Evolutionary conservation across 2,888 invertebrate species (phyloP), one percentile per base, ranked within the genome.

Genomic region (Ramazzottius varieornatus): DNA sequence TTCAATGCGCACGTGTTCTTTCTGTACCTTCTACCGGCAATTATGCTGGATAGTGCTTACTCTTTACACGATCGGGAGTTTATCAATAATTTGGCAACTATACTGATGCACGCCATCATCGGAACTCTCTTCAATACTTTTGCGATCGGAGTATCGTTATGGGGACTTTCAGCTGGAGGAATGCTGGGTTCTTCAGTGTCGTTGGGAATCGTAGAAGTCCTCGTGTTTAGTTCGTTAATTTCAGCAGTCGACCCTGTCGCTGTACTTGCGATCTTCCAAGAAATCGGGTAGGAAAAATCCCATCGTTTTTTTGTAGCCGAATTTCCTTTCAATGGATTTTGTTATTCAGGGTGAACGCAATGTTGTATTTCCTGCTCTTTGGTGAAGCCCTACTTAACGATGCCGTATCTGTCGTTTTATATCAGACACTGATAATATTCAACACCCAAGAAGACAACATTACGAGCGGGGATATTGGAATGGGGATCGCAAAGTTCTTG

Each of bases 1-100:
- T 80, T 96, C 65, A 89, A 92, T 1, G 90, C 94, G 0, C 86
- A 89, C 75, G 87, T 88, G 20, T 96, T 96, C 82, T 96, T 96
- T 81, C 83, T 94, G 69, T 93, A 90, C 77, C 89, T 94, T 86
- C 81, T 96, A 72, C 96, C 96, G 54, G 96, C 96, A 46, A 96
- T 98, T 8, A 78, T 81, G 66, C 70, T 81, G 67, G 81, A 81
- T 69, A 77, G 81, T 1, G 77, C 81, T 0, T 81, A 79, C 72
- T 79, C 79, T 66, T 73, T 81, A 16, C 78, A 80, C 69, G 80
- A 81, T 69, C 73, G 77, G 66, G 78, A 78, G 1, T 81, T 81
- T 70, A 73, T 75, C 64, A 78, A 79, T 65, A 80, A 81, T 69
- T 68, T 81, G 32, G 80, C 80, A 64, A 78, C 80, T 16, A 78